Evolutionary conservation across 1,140 invertebrate species (phyloP).

Genomic region (Subanguina moxae): DNA sequence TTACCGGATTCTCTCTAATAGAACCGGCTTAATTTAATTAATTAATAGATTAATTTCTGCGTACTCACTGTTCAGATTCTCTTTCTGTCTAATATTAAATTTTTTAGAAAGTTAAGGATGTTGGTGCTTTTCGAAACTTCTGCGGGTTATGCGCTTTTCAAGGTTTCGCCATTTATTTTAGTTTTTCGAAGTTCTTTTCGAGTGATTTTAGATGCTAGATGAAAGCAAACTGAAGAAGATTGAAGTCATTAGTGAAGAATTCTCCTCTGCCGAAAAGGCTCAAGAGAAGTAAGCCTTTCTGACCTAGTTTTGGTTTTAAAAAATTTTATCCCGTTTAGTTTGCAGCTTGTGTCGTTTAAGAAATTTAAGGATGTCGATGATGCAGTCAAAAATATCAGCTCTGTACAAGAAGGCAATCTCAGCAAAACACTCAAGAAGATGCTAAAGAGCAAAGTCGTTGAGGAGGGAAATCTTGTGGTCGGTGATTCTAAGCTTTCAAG

Average conservation of each 20-base stretch:
- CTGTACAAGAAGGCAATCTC: slow-evolving; percentile 89
- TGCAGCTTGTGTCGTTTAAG: slow-evolving; percentile 56
- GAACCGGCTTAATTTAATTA: too few relatives aligned
- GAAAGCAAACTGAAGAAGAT: slow-evolving; percentile 82
- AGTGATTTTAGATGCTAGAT: slow-evolving; percentile 73
- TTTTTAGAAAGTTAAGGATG: slow-evolving; percentile 70
- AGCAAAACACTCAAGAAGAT: slow-evolving; percentile 85
- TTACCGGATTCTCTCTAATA: too few relatives aligned
- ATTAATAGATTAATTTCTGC: too few relatives aligned
- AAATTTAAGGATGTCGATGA: slow-evolving; percentile 56
- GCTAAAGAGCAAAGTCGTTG: slow-evolving; percentile 77
- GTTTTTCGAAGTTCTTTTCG: not conserved
- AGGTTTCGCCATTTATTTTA: slow-evolving; percentile 63
- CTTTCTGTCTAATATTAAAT: too few relatives aligned
- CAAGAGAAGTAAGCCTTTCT: slow-evolving; percentile 74
- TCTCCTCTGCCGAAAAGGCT: slow-evolving; percentile 79
- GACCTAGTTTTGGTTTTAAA: not conserved
- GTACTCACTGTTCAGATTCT: too few relatives aligned
- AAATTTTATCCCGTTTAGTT: slow-evolving; percentile 60
- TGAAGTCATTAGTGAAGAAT: slow-evolving; percentile 84
- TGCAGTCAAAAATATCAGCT: slow-evolving; percentile 71
- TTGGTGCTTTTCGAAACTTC: slow-evolving; percentile 92
- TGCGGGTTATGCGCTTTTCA: slow-evolving; percentile 92
- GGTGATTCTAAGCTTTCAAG: slow-evolving; percentile 89
- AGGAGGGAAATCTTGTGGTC: slow-evolving; percentile 81